Base-by-base conservation (phyloP, 2,888 invertebrate genomes). In the Drosophila mayaguana region DNA sequence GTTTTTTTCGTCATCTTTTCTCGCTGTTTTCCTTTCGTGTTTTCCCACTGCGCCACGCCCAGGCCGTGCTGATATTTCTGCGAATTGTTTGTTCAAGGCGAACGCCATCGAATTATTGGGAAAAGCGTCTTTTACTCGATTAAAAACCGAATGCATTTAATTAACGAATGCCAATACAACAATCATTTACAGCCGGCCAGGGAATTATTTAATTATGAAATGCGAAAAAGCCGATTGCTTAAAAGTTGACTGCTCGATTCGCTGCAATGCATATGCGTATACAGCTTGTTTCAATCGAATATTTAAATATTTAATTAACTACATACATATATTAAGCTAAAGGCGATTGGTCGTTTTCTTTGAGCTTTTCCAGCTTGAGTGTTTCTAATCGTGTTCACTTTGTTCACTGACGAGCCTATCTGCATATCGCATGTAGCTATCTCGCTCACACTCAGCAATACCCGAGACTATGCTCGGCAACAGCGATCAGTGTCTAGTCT, bases 51-150 rank as follows among this genome's bases (percentile, higher is more conserved):
- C 8, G 9, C 32, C 32, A 32, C 16, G 8, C 7, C 8, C 14
- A 4, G 20, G 11, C 18, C n/a, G 3, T 51, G 40, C 9, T 36
- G 51, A 28, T 68, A 48, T 65, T 74, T 74, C 68, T 20, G 43
- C 63, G n/a, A 16, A 38, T 8, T 38, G 38, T 66, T 74, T 75
- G 70, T 25, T 36, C 62, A 64, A 42, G 20, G 60, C 57, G 22
- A 57, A 50, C 53, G 62, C 36, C 57, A 61, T 53, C 18, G n/a
- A 42, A 45, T 62, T 70, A 74, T 56, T 71, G 66, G 32, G 9
- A 43, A 51, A 70, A 32, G 28, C 63, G 25, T 50, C 57, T 18
- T 9, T n/a, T 45, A 36, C 16, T 9, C 20, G 28, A 46, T 38
- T 9, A 46, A 46, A 25, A 63, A n/a, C 34, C 18, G 38, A 32